Evolutionary conservation across 2,797 vertebrate genomes (phyloP).

Genomic region (Hemibagrus guttatus): DNA sequence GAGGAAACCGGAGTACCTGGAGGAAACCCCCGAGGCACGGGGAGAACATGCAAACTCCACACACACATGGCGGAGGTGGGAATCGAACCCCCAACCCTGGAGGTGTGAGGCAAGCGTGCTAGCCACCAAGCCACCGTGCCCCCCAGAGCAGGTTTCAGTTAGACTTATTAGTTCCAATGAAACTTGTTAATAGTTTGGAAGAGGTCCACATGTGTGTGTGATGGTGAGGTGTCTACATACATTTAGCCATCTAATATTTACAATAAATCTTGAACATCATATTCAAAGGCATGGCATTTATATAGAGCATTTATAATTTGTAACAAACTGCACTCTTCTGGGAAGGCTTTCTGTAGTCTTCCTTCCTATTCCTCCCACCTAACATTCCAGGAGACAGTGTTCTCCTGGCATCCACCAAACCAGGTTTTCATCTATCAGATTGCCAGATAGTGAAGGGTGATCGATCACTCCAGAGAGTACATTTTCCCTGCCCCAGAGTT

Average conservation of each 20-base stretch:
- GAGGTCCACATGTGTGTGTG: neutral
- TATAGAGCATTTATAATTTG: neutral
- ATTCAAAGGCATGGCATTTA: neutral
- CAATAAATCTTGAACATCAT: neutral
- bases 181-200: neutral
- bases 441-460: neutral
- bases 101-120: no score
- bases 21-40: no score
- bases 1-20: no score
- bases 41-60: no score
- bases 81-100: no score
- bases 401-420: neutral
- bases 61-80: no score
- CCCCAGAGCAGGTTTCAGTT: neutral
- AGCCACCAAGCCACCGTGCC: no score
- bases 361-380: neutral
- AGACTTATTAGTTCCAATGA: neutral
- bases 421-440: neutral
- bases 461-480: neutral
- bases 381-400: neutral
- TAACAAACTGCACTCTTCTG: neutral
- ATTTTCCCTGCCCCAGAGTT: constrained; percentile 2
- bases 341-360: neutral
- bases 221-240: neutral
- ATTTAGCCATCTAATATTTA: neutral